Percentiles rank a stretch among this genome's conserved stretches.
phyloP scores from a whole-genome alignment of 2,113 vertebrate genomes.

The Cyprinodon tularosa region DNA sequence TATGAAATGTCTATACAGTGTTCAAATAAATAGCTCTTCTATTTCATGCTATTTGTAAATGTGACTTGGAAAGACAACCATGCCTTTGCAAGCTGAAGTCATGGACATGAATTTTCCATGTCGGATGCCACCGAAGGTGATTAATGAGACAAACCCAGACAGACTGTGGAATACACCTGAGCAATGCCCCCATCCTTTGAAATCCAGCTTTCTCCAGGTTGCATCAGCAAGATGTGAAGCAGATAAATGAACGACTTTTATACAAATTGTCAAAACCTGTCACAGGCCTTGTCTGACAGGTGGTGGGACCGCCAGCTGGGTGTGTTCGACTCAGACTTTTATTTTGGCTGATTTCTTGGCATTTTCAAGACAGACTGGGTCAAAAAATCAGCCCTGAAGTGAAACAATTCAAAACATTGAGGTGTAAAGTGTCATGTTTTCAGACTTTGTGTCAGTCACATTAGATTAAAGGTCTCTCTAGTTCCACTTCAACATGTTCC shows the following conservation, averaged over 20 bases:
- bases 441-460: constrained; percentile 4
- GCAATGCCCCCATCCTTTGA: constrained; percentile 49
- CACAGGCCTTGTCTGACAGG: constrained; percentile 47
- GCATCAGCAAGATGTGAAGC: constrained; percentile 60
- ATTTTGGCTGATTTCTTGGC: constrained; percentile 17
- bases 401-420: constrained; percentile 14
- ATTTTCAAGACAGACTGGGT: not conserved
- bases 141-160: not conserved
- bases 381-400: constrained; percentile 28
- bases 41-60: not conserved
- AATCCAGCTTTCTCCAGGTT: constrained; percentile 61
- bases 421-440: constrained; percentile 4
- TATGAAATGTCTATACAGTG: not conserved
- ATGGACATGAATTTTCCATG: not conserved
- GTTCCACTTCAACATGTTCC: constrained; percentile 16
- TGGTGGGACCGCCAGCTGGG: constrained; percentile 10
- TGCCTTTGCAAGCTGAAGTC: constrained; percentile 8
- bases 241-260: constrained; percentile 62
- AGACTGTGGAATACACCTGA: constrained; percentile 6
- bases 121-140: constrained; percentile 16
- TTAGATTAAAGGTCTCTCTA: constrained; percentile 14
- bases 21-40: not conserved
- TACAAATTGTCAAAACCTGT: constrained; percentile 65
- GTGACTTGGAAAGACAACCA: not conserved
- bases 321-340: constrained; percentile 4